phyloP scores from a whole-genome alignment of 1,140 invertebrate genomes.

The Bombus confusus region DNA sequence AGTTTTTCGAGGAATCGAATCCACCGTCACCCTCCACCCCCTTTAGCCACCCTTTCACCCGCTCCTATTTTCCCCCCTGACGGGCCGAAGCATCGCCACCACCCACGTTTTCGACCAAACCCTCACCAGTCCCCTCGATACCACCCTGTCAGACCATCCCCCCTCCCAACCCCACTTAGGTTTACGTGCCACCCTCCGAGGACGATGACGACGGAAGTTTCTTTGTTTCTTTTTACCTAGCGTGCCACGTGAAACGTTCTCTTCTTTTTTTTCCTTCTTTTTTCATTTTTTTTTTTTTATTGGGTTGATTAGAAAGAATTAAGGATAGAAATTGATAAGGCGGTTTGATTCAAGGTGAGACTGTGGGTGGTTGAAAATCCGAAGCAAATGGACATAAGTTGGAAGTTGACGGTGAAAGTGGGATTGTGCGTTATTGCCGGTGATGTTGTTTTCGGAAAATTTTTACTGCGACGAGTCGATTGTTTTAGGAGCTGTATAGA shows the following conservation, averaged over 20 bases:
- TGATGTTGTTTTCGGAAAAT: too few relatives aligned
- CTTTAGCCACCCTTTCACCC: not conserved
- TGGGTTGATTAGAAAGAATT: not conserved
- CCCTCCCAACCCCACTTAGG: not conserved
- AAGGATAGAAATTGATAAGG: not conserved
- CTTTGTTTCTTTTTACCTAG: constrained; percentile 73
- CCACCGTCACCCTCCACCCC: constrained; percentile 57
- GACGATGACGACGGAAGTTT: constrained; percentile 68
- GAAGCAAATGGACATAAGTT: too few relatives aligned
- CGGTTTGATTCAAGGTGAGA: too few relatives aligned
- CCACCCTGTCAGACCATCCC: not conserved
- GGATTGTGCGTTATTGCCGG: too few relatives aligned
- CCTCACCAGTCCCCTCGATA: not conserved
- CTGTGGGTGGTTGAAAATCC: too few relatives aligned
- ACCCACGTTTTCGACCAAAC: constrained; percentile 56
- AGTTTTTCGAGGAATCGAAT: constrained; percentile 83
- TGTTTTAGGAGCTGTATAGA: too few relatives aligned
- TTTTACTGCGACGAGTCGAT: too few relatives aligned
- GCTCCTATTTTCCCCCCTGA: constrained; percentile 37
- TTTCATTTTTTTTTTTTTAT: not conserved
- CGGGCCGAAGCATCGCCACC: constrained; percentile 76
- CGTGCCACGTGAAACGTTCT: constrained; percentile 62
- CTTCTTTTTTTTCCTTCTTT: not conserved
- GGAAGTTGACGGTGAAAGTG: too few relatives aligned
- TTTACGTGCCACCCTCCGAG: constrained; percentile 54